Percentiles rank a stretch among this genome's conserved stretches.
These are phyloP conservation scores for Tetragnatha montana DNA, from an alignment of 2,888 invertebrate species.

Conservation along the genomic window DNA sequence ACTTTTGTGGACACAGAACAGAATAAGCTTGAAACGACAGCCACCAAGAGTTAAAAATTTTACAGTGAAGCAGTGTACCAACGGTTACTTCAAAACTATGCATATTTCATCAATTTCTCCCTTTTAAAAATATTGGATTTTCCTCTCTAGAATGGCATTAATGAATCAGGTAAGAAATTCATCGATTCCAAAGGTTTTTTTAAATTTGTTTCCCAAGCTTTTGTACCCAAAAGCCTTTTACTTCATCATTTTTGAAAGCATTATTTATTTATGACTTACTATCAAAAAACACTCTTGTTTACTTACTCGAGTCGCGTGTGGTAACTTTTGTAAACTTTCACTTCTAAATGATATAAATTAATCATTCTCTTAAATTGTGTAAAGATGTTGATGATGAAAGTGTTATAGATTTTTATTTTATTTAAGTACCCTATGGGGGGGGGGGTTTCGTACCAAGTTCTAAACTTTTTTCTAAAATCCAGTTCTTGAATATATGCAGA, in stretches of 20 bases:
- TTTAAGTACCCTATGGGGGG: too few species aligned
- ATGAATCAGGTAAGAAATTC: neutral
- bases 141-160: neutral
- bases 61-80: neutral
- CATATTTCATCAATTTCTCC: neutral
- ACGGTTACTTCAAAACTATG: neutral
- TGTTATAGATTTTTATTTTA: too few species aligned
- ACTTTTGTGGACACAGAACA: neutral
- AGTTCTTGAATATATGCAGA: too few species aligned
- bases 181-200: neutral
- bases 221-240: neutral
- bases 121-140: neutral
- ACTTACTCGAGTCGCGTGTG: neutral
- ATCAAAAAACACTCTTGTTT: neutral
- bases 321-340: neutral
- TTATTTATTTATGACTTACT: neutral
- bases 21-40: neutral
- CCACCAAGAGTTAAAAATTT: neutral
- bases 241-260: neutral
- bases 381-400: too few species aligned
- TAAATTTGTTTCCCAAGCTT: neutral
- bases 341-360: neutral
- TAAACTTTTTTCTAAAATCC: too few species aligned
- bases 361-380: neutral
- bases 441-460: too few species aligned